Percentiles rank a stretch among this genome's conserved stretches.
These are phyloP conservation scores for Ctenoplectra terminalis DNA, from an alignment of 1,140 invertebrate genomes.

Conservation along the genomic window DNA sequence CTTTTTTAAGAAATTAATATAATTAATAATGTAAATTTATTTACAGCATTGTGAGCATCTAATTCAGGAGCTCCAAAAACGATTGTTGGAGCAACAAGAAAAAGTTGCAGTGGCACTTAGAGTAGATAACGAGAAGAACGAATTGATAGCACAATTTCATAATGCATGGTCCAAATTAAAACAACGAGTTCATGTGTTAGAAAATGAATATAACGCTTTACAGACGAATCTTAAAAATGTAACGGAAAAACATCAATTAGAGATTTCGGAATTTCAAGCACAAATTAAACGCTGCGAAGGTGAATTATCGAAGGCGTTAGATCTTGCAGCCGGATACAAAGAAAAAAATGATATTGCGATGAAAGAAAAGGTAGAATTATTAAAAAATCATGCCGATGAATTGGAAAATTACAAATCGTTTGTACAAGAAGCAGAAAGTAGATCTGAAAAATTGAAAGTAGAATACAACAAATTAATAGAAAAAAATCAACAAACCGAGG, in stretches of 20 bases:
- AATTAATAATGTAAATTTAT: conserved; percentile 11
- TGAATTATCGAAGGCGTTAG: conserved; percentile 87
- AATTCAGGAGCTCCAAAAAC: conserved; percentile 89
- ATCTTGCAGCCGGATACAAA: conserved; percentile 87
- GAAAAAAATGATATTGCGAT: conserved; percentile 85
- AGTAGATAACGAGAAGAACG: conserved; percentile 89
- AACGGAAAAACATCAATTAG: conserved; percentile 75
- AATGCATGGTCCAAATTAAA: conserved; percentile 84
- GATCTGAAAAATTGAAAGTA: conserved; percentile 72
- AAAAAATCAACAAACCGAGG: conserved; percentile 72
- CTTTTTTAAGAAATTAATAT: conserved; percentile 22
- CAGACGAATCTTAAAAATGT: conserved; percentile 74
- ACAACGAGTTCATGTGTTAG: conserved; percentile 78
- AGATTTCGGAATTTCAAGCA: conserved; percentile 72
- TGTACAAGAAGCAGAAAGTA: conserved; percentile 75
- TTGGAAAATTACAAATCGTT: conserved; percentile 78
- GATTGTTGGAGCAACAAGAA: conserved; percentile 89
- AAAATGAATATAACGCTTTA: conserved; percentile 78
- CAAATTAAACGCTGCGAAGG: conserved; percentile 86
- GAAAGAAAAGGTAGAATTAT: conserved; percentile 82
- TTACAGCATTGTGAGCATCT: conserved; percentile 89
- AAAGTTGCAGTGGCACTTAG: conserved; percentile 89
- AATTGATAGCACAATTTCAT: conserved; percentile 86
- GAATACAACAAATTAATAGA: conserved; percentile 77
- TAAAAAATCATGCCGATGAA: conserved; percentile 77